Percentiles rank a stretch among this genome's conserved stretches.
Conservation (phyloP, 2,113 vertebrate genomes). For the Tyto alba region DNA sequence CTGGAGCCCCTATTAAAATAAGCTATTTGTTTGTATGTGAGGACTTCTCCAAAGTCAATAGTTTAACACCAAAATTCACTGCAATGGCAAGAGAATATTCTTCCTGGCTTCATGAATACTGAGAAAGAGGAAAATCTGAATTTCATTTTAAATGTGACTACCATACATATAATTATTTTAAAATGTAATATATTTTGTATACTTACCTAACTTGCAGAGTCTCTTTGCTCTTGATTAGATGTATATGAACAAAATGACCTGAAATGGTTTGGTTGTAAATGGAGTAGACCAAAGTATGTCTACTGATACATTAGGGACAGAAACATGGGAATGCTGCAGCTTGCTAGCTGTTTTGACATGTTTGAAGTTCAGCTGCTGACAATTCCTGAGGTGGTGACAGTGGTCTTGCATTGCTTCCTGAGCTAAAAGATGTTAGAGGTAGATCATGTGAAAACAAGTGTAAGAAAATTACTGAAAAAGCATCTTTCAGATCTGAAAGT, state of each 20-base stretch:
- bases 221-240: not conserved
- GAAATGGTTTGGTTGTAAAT: not conserved
- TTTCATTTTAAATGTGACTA: not conserved
- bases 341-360: not conserved
- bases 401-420: not conserved
- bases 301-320: not conserved
- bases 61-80: not conserved
- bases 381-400: not conserved
- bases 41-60: not conserved
- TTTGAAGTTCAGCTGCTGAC: not conserved
- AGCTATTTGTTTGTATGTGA: not conserved
- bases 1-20: not conserved
- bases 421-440: not conserved
- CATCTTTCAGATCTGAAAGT: not conserved
- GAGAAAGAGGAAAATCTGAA: not conserved
- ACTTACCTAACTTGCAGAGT: not conserved
- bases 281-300: not conserved
- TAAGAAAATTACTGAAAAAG: not conserved
- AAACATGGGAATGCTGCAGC: not conserved
- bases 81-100: not conserved
- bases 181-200: not conserved
- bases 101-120: not conserved
- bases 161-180: not conserved
- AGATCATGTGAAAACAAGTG: not conserved
- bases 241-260: not conserved